Evolutionary conservation across 2,797 vertebrate genomes (phyloP).

Genomic region (Cossypha caffra): DNA sequence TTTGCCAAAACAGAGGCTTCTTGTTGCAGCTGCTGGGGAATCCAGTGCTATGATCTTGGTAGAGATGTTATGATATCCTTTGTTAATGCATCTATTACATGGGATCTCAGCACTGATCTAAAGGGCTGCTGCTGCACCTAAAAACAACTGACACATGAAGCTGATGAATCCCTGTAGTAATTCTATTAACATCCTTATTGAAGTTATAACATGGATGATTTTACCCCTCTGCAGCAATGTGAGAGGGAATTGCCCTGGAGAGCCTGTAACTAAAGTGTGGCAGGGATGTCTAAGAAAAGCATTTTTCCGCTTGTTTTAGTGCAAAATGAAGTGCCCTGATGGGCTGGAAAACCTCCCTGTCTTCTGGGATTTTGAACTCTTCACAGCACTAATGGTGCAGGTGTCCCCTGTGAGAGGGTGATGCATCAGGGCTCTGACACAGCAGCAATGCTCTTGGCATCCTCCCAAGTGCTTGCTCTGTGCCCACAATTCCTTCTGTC

Average conservation of each 20-base stretch:
- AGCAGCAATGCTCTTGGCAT: background rate
- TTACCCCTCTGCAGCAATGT: background rate
- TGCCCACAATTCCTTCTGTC: background rate
- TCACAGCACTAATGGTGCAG: background rate
- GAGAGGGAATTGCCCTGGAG: background rate
- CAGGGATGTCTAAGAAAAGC: background rate
- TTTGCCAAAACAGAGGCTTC: background rate
- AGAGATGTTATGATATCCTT: background rate
- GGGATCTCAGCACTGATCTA: constrained; percentile 17
- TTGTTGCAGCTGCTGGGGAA: background rate
- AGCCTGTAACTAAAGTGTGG: background rate
- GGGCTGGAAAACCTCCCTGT: background rate
- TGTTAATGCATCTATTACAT: constrained; percentile 35
- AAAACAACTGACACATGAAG: background rate
- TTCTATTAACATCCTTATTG: constrained; percentile 37
- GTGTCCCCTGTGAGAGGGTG: background rate
- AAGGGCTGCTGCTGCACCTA: background rate
- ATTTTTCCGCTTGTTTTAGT: background rate
- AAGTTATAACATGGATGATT: constrained; percentile 9
- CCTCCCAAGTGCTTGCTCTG: background rate
- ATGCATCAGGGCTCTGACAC: background rate
- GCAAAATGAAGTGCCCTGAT: background rate
- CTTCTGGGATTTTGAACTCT: background rate
- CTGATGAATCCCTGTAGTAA: constrained; percentile 46
- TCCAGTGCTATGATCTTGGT: background rate